Evolutionary conservation across 2,888 invertebrate species (phyloP).

Genomic region (Drosophila imparisetae): DNA sequence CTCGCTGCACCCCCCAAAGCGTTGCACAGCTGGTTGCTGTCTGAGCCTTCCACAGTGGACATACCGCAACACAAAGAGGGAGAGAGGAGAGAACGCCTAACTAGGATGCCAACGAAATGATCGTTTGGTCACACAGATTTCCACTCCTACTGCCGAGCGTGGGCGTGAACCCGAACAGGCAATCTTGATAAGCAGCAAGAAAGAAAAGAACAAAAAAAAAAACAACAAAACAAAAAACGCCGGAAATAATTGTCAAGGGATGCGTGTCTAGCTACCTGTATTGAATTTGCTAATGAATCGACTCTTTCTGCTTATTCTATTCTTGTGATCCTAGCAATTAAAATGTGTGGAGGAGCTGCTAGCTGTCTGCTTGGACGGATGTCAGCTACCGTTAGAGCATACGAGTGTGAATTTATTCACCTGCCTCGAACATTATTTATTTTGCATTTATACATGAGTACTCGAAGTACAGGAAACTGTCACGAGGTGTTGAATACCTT

Average conservation of each 20-base stretch:
- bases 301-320: slow-evolving; percentile 24
- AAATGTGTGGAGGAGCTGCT: slow-evolving; percentile 26
- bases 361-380: slow-evolving; percentile 52
- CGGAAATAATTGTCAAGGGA: slow-evolving; percentile 78
- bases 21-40: slow-evolving; percentile 66
- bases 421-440: slow-evolving; percentile 24
- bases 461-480: slow-evolving; percentile 58
- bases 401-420: slow-evolving; percentile 74
- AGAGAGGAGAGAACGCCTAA: slow-evolving; percentile 39
- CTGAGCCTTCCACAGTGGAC: slow-evolving; percentile 57
- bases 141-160: slow-evolving; percentile 27
- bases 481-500: slow-evolving; percentile 68
- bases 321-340: slow-evolving; percentile 59
- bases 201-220: background rate
- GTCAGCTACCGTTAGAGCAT: slow-evolving; percentile 69
- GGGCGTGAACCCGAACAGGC: slow-evolving; percentile 58
- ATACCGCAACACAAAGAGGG: slow-evolving; percentile 58
- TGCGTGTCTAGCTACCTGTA: slow-evolving; percentile 63
- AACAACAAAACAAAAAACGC: slow-evolving; percentile 39
- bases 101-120: slow-evolving; percentile 78
- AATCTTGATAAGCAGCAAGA: slow-evolving; percentile 66
- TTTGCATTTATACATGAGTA: slow-evolving; percentile 55
- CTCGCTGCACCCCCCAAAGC: slow-evolving; percentile 63
- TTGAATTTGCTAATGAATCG: slow-evolving; percentile 64
- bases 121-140: slow-evolving; percentile 54